Evolutionary conservation across 2,797 vertebrate species (phyloP).

Genomic region (Eulemur mongoz): DNA sequence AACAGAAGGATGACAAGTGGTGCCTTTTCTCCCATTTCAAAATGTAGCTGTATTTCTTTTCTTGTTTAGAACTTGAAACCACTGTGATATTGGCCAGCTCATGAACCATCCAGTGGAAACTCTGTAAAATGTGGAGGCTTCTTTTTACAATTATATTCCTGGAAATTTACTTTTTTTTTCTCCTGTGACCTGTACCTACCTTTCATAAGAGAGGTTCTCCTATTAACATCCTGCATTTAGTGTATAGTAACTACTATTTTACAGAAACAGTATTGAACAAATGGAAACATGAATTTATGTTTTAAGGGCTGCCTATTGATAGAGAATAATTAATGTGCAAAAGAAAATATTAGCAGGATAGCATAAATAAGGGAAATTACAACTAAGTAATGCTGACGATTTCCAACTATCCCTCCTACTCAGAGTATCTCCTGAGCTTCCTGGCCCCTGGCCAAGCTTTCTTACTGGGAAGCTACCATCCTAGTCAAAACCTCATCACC

Average conservation of each 20-base stretch:
- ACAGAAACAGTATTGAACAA: neutral
- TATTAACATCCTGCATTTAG: neutral
- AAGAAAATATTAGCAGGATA: neutral
- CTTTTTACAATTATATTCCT: neutral
- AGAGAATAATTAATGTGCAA: neutral
- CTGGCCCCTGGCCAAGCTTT: neutral
- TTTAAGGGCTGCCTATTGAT: neutral
- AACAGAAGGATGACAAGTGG: neutral
- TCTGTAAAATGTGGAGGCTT: neutral
- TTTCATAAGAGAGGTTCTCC: neutral
- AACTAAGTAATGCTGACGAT: neutral
- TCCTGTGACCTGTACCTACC: neutral
- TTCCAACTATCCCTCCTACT: neutral
- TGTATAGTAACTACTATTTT: neutral
- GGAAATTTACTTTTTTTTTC: neutral
- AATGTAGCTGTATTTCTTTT: neutral
- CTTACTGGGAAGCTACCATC: neutral
- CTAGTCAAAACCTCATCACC: too few species aligned
- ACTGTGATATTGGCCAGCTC: neutral
- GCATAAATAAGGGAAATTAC: neutral
- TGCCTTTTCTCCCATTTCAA: constrained; percentile 6
- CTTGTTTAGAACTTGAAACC: neutral
- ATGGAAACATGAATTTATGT: neutral
- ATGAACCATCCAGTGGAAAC: neutral
- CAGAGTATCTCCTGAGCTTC: too few species aligned